Percentiles rank a stretch among this genome's conserved stretches.
phyloP scores from a whole-genome alignment of 2,888 invertebrate genomes.

The Himalopsyche anomala region DNA sequence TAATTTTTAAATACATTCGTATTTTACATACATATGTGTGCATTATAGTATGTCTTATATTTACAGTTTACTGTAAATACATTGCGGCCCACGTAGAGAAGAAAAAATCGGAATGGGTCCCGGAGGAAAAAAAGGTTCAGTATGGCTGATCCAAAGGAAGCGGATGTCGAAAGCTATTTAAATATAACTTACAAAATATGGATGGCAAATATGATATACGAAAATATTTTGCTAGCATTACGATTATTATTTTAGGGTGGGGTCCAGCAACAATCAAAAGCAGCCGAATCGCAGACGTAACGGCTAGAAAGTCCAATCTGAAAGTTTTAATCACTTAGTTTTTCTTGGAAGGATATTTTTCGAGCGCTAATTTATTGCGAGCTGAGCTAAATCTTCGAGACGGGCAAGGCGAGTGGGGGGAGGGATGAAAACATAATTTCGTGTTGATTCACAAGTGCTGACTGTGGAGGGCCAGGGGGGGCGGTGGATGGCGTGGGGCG shows the following conservation, averaged over 20 bases:
- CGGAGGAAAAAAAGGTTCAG: too few species aligned
- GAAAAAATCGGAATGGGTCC: too few species aligned
- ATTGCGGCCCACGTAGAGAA: too few species aligned
- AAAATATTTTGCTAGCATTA: not conserved
- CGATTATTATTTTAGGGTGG: not conserved
- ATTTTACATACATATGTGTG: too few species aligned
- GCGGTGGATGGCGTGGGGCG: not conserved
- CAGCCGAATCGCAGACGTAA: not conserved
- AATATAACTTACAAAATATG: too few species aligned
- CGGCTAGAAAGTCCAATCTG: slow-evolving; percentile 1
- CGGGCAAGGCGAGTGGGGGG: not conserved
- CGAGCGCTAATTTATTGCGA: slow-evolving; percentile 22
- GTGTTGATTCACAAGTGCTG: slow-evolving; percentile 30
- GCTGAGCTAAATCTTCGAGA: not conserved
- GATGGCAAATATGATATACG: too few species aligned
- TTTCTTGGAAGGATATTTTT: slow-evolving; percentile 17
- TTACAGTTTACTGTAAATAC: too few species aligned
- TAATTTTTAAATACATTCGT: too few species aligned
- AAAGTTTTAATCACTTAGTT: slow-evolving; percentile 26
- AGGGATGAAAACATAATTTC: slow-evolving; percentile 1
- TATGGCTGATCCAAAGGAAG: too few species aligned
- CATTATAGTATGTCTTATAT: too few species aligned
- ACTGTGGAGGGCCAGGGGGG: not conserved
- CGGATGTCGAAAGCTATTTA: too few species aligned
- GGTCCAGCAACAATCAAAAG: not conserved